A percentile compares a stretch with the other conserved stretches of the same genome.
Evolutionary conservation across 2,888 invertebrate genomes (phyloP).

Genomic region (Lamproptera curius): DNA sequence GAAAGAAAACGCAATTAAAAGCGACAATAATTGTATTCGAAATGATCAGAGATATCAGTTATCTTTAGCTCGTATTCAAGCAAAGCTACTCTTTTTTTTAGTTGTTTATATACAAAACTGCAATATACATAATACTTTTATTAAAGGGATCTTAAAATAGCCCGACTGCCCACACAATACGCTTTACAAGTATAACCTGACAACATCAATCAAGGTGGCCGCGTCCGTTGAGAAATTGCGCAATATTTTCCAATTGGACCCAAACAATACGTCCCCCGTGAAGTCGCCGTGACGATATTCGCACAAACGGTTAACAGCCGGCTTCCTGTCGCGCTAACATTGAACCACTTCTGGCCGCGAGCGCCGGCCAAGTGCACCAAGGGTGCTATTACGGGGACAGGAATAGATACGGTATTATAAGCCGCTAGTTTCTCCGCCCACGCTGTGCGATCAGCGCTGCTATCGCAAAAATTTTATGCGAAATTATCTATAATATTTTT

Average conservation of each 20-base stretch:
- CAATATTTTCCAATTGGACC: conserved; percentile 26
- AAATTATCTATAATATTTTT: too few species aligned
- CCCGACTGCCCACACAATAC: too few species aligned
- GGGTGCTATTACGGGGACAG: conserved; percentile 54
- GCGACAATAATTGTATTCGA: too few species aligned
- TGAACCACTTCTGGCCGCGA: conserved; percentile 63
- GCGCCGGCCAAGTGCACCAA: conserved; percentile 70
- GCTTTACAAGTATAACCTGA: too few species aligned
- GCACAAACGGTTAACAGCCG: conserved; percentile 64
- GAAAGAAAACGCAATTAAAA: too few species aligned
- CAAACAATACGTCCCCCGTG: conserved; percentile 32
- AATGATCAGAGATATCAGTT: too few species aligned
- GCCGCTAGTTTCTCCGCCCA: conserved; percentile 17
- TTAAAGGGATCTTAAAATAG: too few species aligned
- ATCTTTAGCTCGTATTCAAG: too few species aligned
- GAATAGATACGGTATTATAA: conserved; percentile 55
- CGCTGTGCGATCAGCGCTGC: neutral
- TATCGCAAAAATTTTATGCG: too few species aligned
- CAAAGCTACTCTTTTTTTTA: too few species aligned
- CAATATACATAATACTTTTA: too few species aligned
- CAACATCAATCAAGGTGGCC: conserved; percentile 14
- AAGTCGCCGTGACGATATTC: conserved; percentile 47
- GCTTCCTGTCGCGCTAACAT: conserved; percentile 68
- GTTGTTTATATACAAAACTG: too few species aligned
- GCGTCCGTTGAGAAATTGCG: conserved; percentile 23